These are phyloP conservation scores for Galeruca laticollis DNA, from an alignment of 2,888 invertebrate genomes.

Conservation along the genomic window DNA sequence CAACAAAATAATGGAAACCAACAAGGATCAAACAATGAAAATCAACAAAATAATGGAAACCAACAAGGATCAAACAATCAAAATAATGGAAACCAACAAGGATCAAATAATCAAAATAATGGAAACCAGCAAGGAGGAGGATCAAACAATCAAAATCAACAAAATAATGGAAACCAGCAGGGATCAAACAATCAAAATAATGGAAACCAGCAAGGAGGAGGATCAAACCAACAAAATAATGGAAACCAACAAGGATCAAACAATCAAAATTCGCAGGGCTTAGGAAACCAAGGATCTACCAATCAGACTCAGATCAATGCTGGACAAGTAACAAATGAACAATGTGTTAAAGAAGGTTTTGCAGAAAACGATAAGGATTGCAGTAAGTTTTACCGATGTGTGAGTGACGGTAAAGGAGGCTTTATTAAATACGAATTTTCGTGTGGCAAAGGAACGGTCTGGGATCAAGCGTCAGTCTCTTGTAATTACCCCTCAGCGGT, in stretches of 20 bases:
- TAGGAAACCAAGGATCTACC: slow-evolving; percentile 17
- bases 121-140: slow-evolving; percentile 27
- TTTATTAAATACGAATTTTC: slow-evolving; percentile 77
- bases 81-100: slow-evolving; percentile 30
- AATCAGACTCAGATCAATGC: slow-evolving; percentile 29
- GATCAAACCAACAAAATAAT: slow-evolving; percentile 34
- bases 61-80: slow-evolving; percentile 36
- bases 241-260: slow-evolving; percentile 28
- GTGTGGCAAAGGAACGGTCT: slow-evolving; percentile 82
- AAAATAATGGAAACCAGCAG: slow-evolving; percentile 37
- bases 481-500: slow-evolving; percentile 80
- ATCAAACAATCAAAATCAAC: slow-evolving; percentile 25
- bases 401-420: slow-evolving; percentile 71
- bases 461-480: slow-evolving; percentile 76
- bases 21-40: slow-evolving; percentile 13
- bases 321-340: slow-evolving; percentile 35
- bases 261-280: slow-evolving; percentile 34
- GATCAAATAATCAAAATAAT: slow-evolving; percentile 22
- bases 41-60: slow-evolving; percentile 14
- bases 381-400: slow-evolving; percentile 82
- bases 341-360: slow-evolving; percentile 78
- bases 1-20: slow-evolving; percentile 32
- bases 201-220: slow-evolving; percentile 37
- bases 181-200: slow-evolving; percentile 24
- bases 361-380: slow-evolving; percentile 77